Evolutionary conservation across 2,888 invertebrate species (phyloP), one percentile per base, ranked within the genome.

Genomic region (Gastracanthus pulcherrimus): DNA sequence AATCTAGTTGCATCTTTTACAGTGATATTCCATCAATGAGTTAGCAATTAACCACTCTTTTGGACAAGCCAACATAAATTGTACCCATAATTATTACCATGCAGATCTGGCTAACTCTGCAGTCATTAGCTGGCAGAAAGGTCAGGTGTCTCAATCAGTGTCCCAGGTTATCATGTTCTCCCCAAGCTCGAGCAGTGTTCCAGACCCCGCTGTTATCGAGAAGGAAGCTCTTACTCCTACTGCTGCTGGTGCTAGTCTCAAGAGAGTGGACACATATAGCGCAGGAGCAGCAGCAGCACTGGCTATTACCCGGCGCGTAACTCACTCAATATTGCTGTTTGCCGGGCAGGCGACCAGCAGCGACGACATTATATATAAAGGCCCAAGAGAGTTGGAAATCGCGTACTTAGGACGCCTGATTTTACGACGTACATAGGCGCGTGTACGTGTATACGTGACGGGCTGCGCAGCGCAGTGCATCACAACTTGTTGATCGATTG

Each of bases 261-360:
- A 55, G 36, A 23, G 11, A n/a, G 34, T 36, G 64, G 11, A 64
- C 26, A 7, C 48, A 38, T 13, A 58, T 23, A 70, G 16, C n/a
- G 29, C 13, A 38, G 34, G 29, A 29, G 19, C 31, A 13, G 38
- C 58, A 41, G 60, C 31, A 31, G n/a, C 60, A 16, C 16, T 3
- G 48, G 69, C 67, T 58, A 76, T 76, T 76, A 76, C 67, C 76
- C 58, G 7, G 5, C 67, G 16, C 67, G 67, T 67, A 67, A 76
- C 55, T 76, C 66, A 67, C 76, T 76, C 55, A 74, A 66, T 29
- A 76, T 67, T 76, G 58, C 48, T 58, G 58, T 76, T 64, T 67
- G 38, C n/a, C 16, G 36, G 51, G 41, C 26, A 23, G n/a, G n/a
- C n/a, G n/a, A n/a, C n/a, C n/a, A n/a, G n/a, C n/a, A n/a, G n/a